Evolutionary conservation across 2,113 vertebrate genomes (phyloP).

Genomic region (Aramus guarauna): DNA sequence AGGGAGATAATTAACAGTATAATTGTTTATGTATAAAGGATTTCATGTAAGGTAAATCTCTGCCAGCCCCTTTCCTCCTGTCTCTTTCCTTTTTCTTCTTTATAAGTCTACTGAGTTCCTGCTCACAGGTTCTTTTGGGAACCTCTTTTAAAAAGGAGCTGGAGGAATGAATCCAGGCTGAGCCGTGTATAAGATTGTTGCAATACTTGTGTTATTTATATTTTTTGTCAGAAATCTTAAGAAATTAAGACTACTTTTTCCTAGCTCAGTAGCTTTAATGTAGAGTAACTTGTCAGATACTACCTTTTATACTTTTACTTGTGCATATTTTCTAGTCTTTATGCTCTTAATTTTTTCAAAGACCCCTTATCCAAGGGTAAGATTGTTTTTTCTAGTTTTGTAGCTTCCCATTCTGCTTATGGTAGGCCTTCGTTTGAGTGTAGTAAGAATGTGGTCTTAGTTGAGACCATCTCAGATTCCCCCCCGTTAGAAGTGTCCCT

Average conservation of each 20-base stretch:
- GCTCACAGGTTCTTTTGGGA: background rate
- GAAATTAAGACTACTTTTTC: background rate
- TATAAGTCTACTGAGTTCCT: background rate
- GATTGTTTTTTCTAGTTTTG: background rate
- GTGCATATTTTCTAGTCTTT: background rate
- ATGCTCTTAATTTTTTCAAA: background rate
- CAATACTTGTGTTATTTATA: rapidly evolving
- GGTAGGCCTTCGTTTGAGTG: background rate
- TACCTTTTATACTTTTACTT: background rate
- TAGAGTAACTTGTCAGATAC: background rate
- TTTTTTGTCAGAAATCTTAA: background rate
- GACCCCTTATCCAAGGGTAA: background rate
- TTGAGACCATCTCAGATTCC: background rate
- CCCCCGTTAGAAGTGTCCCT: background rate
- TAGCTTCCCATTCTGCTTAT: background rate
- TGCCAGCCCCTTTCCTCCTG: rapidly evolving
- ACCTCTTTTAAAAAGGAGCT: background rate
- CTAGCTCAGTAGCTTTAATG: background rate
- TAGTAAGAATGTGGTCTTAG: background rate
- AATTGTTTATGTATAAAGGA: background rate
- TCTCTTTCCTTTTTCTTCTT: background rate
- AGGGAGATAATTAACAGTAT: background rate
- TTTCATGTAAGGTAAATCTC: background rate
- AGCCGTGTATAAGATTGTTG: background rate
- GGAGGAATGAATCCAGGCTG: background rate